Conservation (phyloP, 2,797 vertebrate genomes). For the Eulemur coronatus region DNA sequence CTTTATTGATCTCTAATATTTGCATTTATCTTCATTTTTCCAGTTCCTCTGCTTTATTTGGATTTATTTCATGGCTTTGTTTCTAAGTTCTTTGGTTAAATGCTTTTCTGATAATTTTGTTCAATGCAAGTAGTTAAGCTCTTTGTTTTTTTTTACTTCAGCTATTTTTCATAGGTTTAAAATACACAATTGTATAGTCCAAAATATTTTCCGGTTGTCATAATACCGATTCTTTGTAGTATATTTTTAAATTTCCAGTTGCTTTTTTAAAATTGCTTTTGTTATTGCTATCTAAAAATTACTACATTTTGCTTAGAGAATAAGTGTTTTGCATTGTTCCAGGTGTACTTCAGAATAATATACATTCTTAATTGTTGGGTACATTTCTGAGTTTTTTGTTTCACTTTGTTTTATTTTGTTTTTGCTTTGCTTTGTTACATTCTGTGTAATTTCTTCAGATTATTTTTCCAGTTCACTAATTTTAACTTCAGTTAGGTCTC, state of each 20-base stretch:
- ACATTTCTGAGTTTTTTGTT: neutral
- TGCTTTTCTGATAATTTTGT: neutral
- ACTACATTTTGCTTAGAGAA: neutral
- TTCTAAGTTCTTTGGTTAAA: neutral
- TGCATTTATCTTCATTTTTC: neutral
- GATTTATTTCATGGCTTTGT: neutral
- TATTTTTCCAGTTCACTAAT: neutral
- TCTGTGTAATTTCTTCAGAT: neutral
- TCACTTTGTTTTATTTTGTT: neutral
- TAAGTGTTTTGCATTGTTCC: neutral
- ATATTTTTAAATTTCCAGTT: neutral
- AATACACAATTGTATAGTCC: neutral
- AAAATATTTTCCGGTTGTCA: neutral
- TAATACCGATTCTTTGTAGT: neutral
- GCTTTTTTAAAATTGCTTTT: neutral
- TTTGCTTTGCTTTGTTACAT: neutral
- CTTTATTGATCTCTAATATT: neutral
- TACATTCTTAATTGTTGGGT: neutral
- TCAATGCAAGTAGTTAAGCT: neutral
- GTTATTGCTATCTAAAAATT: neutral
- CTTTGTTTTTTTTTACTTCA: neutral
- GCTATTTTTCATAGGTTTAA: neutral
- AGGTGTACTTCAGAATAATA: neutral
- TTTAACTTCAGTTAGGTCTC: neutral
- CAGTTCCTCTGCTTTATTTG: neutral